Evolutionary conservation across 2,888 invertebrate genomes (phyloP), one percentile per base, ranked within the genome.

Genomic region (Dicyrtomina minuta): DNA sequence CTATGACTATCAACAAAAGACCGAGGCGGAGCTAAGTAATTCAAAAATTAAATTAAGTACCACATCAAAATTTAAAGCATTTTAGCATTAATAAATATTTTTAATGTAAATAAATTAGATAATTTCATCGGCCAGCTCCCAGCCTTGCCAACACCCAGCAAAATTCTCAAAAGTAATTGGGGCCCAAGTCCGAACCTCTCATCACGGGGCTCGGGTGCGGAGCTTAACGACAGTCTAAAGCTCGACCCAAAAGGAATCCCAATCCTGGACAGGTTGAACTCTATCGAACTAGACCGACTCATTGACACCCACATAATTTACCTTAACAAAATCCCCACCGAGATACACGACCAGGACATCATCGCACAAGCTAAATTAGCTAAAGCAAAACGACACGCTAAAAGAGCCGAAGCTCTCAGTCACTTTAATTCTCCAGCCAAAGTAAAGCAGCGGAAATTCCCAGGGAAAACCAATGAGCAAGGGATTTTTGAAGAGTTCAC

Each of bases 401-500:
- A 33, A 4, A 1, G 56, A n/a, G 3, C 15, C n/a, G 4, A 33
- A 12, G n/a, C n/a, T n/a, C n/a, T n/a, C n/a, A n/a, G n/a, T n/a
- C n/a, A n/a, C n/a, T n/a, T n/a, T n/a, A n/a, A n/a, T n/a, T n/a
- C n/a, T n/a, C n/a, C n/a, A 56, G 33, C 33, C 33, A 8, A 26
- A 27, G 20, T 12, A 12, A 17, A 13, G 13, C 56, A n/a, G 10
- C 60, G 60, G 10, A 15, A 41, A 20, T 49, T n/a, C 33, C 49
- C 49, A 5, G 51, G 62, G 17, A 62, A 49, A 27, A 24, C n/a
- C 3, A 27, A 22, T 20, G 15, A 4, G 13, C 1, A 20, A 1
- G 62, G 49, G 6, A 22, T 10, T 13, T 53, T 49, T n/a, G 20
- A 22, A 20, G 64, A 65, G 22, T 65, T 33, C 17, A 41, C n/a